phyloP scores from a whole-genome alignment of 2,888 invertebrate species.

The Drosophila stalkeri region DNA sequence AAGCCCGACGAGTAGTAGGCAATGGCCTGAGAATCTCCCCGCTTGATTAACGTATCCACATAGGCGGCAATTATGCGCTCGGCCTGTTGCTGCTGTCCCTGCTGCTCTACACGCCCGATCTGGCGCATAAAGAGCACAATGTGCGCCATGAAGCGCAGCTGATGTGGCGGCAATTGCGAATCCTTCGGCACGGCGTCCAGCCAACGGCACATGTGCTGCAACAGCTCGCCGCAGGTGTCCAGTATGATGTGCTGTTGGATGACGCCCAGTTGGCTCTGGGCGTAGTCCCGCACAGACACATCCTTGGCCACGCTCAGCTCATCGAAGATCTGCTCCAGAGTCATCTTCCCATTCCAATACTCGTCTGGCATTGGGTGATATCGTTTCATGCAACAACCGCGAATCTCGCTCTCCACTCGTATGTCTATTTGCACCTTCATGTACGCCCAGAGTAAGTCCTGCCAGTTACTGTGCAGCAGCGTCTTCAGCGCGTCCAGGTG shows the following conservation, averaged over 20 bases:
- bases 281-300: constrained; percentile 85
- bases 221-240: constrained; percentile 90
- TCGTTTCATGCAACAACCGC: constrained; percentile 87
- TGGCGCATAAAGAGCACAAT: constrained; percentile 92
- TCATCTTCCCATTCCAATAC: constrained; percentile 90
- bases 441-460: constrained; percentile 96
- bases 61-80: constrained; percentile 92
- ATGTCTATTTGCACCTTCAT: constrained; percentile 93
- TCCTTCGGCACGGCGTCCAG: constrained; percentile 82
- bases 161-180: constrained; percentile 85
- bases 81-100: constrained; percentile 89
- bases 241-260: constrained; percentile 95
- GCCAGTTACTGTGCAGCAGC: constrained; percentile 92
- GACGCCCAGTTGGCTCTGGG: constrained; percentile 89
- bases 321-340: constrained; percentile 89
- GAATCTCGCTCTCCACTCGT: constrained; percentile 92
- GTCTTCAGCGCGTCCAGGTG: constrained; percentile 91
- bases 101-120: constrained; percentile 90
- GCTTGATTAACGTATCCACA: constrained; percentile 89
- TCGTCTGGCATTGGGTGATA: constrained; percentile 88
- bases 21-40: constrained; percentile 91
- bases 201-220: constrained; percentile 90
- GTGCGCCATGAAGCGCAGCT: constrained; percentile 92
- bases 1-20: constrained; percentile 94
- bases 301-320: constrained; percentile 88